A percentile compares a stretch with the other conserved stretches of the same genome.
These are phyloP conservation scores for Riparia riparia DNA, from an alignment of 2,113 vertebrate genomes.

Conservation along the genomic window DNA sequence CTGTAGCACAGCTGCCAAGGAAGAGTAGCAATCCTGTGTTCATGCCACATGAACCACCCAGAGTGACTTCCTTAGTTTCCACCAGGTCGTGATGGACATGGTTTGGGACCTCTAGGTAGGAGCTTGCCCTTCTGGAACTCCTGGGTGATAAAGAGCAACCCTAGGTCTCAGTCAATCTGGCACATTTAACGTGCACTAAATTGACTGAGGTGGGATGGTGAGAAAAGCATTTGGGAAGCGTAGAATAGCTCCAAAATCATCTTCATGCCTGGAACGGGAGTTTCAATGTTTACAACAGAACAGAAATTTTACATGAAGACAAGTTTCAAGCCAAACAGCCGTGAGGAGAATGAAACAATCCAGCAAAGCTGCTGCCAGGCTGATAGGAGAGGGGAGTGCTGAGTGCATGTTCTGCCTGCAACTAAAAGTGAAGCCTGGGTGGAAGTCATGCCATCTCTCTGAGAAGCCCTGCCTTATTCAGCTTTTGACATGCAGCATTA, in stretches of 20 bases:
- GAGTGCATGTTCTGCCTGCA: not conserved
- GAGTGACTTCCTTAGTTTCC: not conserved
- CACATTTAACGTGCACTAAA: not conserved
- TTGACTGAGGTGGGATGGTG: not conserved
- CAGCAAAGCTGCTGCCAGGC: not conserved
- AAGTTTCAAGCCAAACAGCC: not conserved
- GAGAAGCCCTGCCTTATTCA: not conserved
- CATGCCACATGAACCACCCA: not conserved
- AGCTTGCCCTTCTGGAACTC: not conserved
- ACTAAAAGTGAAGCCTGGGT: not conserved
- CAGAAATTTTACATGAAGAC: not conserved
- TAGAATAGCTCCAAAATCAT: not conserved
- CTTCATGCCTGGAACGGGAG: not conserved
- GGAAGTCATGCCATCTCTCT: not conserved
- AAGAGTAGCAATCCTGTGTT: not conserved
- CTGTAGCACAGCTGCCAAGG: not conserved
- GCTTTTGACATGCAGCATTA: not conserved
- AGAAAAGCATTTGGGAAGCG: not conserved
- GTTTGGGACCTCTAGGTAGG: not conserved
- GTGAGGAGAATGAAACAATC: not conserved
- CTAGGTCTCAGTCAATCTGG: not conserved
- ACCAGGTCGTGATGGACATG: fast-evolving
- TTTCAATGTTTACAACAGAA: not conserved
- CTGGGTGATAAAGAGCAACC: not conserved
- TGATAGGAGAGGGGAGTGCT: not conserved